Evolutionary conservation across 2,888 invertebrate species (phyloP).

Genomic region (Andricus quercusramuli): DNA sequence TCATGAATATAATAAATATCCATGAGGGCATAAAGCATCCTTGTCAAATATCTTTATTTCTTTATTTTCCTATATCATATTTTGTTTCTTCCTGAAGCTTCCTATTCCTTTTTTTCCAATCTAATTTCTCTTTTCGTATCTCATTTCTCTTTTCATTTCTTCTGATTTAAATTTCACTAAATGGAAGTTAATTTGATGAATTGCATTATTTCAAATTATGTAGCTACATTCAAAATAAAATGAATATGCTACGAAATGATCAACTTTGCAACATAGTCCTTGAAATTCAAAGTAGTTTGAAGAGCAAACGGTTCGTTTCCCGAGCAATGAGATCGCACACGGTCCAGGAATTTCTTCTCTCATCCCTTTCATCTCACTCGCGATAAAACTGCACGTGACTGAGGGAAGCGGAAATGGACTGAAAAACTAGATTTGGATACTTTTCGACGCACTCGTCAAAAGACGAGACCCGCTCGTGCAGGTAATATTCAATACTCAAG

Average conservation of each 20-base stretch:
- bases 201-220: not conserved
- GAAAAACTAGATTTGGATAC: conserved; percentile 37
- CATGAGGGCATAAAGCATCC: too few relatives aligned
- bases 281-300: conserved; percentile 17
- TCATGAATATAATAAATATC: too few relatives aligned
- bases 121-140: too few relatives aligned
- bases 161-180: too few relatives aligned
- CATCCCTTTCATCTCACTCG: conserved; percentile 35
- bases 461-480: not conserved
- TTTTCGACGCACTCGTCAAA: conserved; percentile 28
- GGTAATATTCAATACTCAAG: not conserved
- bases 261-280: not conserved
- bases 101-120: too few relatives aligned
- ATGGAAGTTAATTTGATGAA: too few relatives aligned
- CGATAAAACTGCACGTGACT: conserved; percentile 32
- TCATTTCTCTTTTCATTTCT: too few relatives aligned
- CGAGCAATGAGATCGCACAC: conserved; percentile 28
- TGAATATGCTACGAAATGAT: not conserved
- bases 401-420: conserved; percentile 34
- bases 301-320: conserved; percentile 37
- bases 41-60: too few relatives aligned
- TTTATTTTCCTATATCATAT: too few relatives aligned
- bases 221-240: not conserved
- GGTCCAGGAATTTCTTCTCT: conserved; percentile 15
- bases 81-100: too few relatives aligned